Evolutionary conservation across 2,888 invertebrate species (phyloP), one percentile per base, ranked within the genome.

Genomic region (Gymnosoma rotundatum): DNA sequence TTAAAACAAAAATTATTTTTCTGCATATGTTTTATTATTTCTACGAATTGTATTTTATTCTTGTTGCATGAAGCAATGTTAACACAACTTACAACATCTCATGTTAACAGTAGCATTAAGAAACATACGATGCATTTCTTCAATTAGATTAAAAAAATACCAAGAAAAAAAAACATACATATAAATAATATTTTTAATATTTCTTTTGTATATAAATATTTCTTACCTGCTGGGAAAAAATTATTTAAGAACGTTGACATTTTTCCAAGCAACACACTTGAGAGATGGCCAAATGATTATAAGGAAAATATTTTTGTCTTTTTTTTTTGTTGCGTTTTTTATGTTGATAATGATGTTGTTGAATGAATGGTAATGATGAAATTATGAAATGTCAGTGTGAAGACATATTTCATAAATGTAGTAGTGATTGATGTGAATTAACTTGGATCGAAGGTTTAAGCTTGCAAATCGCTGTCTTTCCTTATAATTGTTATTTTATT

Each of bases 241-340:
- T 92, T 92, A 89, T 92, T 91, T 89, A 92, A 92, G 89, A 92
- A 92, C 90, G 92, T 91, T 91, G 92, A 92, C 92, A 92, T 92
- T 90, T 91, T 66, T 91, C 89, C 86, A 88, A 82, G 81, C 86
- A 87, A 66, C 83, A 78, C 58, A 79, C 66, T 81, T 42, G 18
- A 25, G 52, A 60, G 42, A 42, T 69, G 52, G 42, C 52, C 50
- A 69, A 50, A 60, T 60, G 56, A 32, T 50, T 20, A 67, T 78
- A 52, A 21, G 63, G 42, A 58, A 48, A 32, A 20, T 38, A 52
- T 56, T 73, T 32, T 58, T 52, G 50, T 76, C 61, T 54, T 60
- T 76, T 32, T 20, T 66, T 75, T 64, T 16, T 25, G 72, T 16
- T 25, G 72, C 20, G 7, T 66, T 58, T 69, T 83, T 58, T 80